Evolutionary conservation across 2,113 vertebrate genomes (phyloP), one percentile per base, ranked within the genome.

Genomic region (Dromaius novaehollandiae): DNA sequence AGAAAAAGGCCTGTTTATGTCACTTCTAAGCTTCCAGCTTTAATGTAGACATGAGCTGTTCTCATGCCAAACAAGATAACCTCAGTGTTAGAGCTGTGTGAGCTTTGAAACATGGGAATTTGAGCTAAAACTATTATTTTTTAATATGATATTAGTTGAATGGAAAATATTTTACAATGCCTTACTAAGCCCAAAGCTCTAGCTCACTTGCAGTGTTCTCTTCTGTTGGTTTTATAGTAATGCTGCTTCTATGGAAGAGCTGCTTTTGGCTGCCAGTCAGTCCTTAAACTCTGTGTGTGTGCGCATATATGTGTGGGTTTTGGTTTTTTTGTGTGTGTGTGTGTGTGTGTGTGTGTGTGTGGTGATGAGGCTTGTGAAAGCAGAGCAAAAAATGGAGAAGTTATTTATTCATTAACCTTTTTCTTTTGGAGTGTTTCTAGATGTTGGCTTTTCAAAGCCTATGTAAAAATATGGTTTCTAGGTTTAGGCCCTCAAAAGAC

Each of bases 1-100:
- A 97, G 98, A 97, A 97, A 98, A 98, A 97, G 96, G 94, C 97
- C 97, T 98, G 98, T 98, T 98, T 98, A 97, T 98, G 98, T 98
- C 98, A 97, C 95, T 98, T 98, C 94, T 98, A 97, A 98, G 98
- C 97, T 97, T 95, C 96, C 85, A 97, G 97, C 97, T 98, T 98
- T 98, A 98, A 98, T 98, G 97, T 98, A 97, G 97, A 98, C 97
- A 97, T 90, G 97, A 98, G 96, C 96, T 98, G 95, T 98, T 98
- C 97, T 97, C 92, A 94, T 95, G 97, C 97, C 98, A 98, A 98
- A 97, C 97, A 98, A 98, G 97, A 98, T 97, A 98, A 98, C 98
- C 97, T 98, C 84, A 91, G 93, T 82, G 92, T 96, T 96, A 94
- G 86, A 98, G 93, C 93, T 86, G 26, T 91, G 87, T 48, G 77